phyloP scores from a whole-genome alignment of 1,140 invertebrate species.

The Drosophila elegans region DNA sequence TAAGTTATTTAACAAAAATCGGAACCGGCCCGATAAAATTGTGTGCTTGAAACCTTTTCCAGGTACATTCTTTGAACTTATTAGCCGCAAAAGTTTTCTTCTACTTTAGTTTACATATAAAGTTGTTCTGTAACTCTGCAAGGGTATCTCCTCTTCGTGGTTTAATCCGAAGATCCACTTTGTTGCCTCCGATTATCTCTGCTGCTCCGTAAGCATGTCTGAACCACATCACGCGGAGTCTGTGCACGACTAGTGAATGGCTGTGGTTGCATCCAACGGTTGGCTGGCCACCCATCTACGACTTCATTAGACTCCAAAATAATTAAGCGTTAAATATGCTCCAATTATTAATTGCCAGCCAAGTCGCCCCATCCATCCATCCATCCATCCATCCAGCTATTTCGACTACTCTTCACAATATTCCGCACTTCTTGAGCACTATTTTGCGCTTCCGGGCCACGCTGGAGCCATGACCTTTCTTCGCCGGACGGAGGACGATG shows the following conservation, averaged over 20 bases:
- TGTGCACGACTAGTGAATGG: slow-evolving; percentile 74
- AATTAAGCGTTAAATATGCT: slow-evolving; percentile 81
- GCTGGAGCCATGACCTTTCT: slow-evolving; percentile 71
- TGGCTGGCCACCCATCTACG: slow-evolving; percentile 66
- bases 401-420: slow-evolving; percentile 64
- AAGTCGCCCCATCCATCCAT: slow-evolving; percentile 17
- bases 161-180: slow-evolving; percentile 25
- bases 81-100: too few species aligned
- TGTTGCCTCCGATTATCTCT: slow-evolving; percentile 28
- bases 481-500: slow-evolving; percentile 80
- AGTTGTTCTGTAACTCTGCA: background rate
- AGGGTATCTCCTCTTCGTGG: slow-evolving; percentile 22
- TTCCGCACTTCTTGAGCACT: slow-evolving; percentile 84
- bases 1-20: background rate
- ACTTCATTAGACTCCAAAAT: slow-evolving; percentile 74
- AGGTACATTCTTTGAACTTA: background rate
- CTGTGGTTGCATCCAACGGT: slow-evolving; percentile 65
- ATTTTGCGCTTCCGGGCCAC: slow-evolving; percentile 77
- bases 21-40: slow-evolving; percentile 1
- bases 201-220: slow-evolving; percentile 41
- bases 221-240: slow-evolving; percentile 64
- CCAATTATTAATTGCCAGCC: slow-evolving; percentile 72
- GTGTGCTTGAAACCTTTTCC: background rate
- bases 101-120: background rate
- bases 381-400: slow-evolving; percentile 17